Evolutionary conservation across 2,888 invertebrate species (phyloP), one percentile per base, ranked within the genome.

Genomic region (Bembecia ichneumoniformis): DNA sequence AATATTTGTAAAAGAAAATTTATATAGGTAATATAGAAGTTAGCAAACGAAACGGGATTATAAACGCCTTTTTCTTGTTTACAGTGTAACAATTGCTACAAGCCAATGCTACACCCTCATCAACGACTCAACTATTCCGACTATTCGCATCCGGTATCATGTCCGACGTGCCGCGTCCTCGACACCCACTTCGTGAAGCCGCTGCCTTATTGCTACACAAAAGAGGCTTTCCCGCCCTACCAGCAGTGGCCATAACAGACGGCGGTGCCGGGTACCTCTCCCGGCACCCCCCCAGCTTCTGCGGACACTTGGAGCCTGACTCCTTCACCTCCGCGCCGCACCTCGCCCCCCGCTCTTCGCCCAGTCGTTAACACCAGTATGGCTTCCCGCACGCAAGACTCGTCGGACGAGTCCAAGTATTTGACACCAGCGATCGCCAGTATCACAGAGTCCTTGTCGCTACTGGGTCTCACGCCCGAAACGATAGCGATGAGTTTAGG

Each of bases 181-280:
- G 98, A 98, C 87, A 94, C 94, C 51, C 98, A 98, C 89, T 98
- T 98, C 88, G 96, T 97, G 63, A 97, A 97, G 88, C 94, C 96
- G 49, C 88, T 98, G 71, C 89, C 90, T 57, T 92, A 92, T 81
- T 95, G 95, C 89, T 96, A 93, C 90, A 91, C 93, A 68, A 92
- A 94, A 82, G 91, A 91, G 88, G 88, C 87, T 49, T 88, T 88
- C 71, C 90, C 90, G 82, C 87, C 92, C 60, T 89, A 88, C 81
- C 92, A 92, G 84, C 90, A 92, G 91, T 93, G 94, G 93, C 94
- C 95, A 93, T 95, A 95, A 94, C 95, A 92, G 90, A 88, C 91
- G 90, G 92, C 90, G 89, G 89, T 90, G 90, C 89, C 90, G 90
- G 90, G 90, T 81, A 78, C 82, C 69, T 79, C 84, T 70, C 81